phyloP scores from a whole-genome alignment of 2,797 vertebrate species.

The Tokudaia muenninki region DNA sequence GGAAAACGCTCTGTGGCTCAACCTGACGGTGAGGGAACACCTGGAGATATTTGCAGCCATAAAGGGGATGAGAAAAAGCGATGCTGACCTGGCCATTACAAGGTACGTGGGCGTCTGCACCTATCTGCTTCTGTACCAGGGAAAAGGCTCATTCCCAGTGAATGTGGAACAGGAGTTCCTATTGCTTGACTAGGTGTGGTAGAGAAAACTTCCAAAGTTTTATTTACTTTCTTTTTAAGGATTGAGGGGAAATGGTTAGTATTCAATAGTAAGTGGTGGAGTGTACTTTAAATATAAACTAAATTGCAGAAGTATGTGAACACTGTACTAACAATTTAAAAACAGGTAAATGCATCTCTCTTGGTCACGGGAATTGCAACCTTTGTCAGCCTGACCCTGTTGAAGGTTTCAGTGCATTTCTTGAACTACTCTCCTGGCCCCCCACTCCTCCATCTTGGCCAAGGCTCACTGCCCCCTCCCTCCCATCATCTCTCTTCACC shows the following conservation, averaged over 20 bases:
- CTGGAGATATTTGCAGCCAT: slow-evolving; percentile 92
- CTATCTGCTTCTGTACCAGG: no score
- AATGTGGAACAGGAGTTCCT: no score
- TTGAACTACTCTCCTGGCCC: neutral
- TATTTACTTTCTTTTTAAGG: neutral
- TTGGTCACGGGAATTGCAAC: accelerated
- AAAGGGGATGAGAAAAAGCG: slow-evolving; percentile 89
- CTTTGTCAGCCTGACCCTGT: neutral
- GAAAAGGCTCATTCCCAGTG: accelerated
- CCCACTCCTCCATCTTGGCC: slow-evolving; percentile 81
- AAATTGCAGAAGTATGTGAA: neutral
- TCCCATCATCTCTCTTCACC: neutral
- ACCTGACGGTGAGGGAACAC: slow-evolving; percentile 91
- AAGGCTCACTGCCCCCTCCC: accelerated
- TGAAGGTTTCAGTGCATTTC: neutral
- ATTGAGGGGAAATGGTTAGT: neutral
- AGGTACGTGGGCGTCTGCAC: slow-evolving; percentile 84
- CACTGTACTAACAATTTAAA: neutral
- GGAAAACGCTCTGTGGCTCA: slow-evolving; percentile 91
- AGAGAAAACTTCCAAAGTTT: neutral
- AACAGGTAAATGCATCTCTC: neutral
- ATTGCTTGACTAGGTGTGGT: no score
- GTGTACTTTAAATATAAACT: neutral
- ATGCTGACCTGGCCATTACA: slow-evolving; percentile 86
- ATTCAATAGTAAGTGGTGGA: neutral